phyloP scores from a whole-genome alignment of 2,797 vertebrate species.

The Morus bassanus region DNA sequence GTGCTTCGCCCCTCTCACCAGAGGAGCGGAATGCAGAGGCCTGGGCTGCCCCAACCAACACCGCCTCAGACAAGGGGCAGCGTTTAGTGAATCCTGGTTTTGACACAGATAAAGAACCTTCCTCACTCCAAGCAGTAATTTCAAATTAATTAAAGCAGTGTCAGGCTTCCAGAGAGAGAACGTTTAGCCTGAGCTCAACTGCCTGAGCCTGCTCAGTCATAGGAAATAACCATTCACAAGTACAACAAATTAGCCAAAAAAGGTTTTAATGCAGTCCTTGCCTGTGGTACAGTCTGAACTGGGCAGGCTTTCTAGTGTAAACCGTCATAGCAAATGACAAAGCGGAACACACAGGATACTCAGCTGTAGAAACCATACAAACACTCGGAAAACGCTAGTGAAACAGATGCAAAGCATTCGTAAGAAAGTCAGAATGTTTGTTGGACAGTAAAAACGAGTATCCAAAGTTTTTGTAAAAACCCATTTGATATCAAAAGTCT shows the following conservation, averaged over 20 bases:
- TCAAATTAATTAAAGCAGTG: not conserved
- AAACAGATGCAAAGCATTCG: not conserved
- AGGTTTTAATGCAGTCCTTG: conserved; percentile 52
- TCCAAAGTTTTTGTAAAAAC: conserved; percentile 53
- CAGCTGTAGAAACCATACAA: conserved; percentile 39
- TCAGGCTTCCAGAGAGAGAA: not conserved
- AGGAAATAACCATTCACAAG: conserved; percentile 6
- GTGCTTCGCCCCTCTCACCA: not conserved
- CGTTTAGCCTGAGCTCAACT: not conserved
- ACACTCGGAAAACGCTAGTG: conserved; percentile 12
- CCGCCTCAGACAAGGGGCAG: not conserved
- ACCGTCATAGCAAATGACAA: conserved; percentile 39
- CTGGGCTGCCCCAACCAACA: not conserved
- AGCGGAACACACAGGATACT: conserved; percentile 4
- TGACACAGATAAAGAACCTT: not conserved
- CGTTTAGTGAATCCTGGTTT: not conserved
- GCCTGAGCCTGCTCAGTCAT: too few relatives aligned
- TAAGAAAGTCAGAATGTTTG: not conserved
- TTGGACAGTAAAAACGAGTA: not conserved
- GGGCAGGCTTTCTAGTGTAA: conserved; percentile 7
- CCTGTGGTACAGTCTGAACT: not conserved
- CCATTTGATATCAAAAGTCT: conserved; percentile 43
- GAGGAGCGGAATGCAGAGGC: not conserved
- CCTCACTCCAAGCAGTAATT: not conserved
- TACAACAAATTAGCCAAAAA: conserved; percentile 35